phyloP scores from a whole-genome alignment of 2,797 vertebrate species.

The Melanotaenia boesemani region DNA sequence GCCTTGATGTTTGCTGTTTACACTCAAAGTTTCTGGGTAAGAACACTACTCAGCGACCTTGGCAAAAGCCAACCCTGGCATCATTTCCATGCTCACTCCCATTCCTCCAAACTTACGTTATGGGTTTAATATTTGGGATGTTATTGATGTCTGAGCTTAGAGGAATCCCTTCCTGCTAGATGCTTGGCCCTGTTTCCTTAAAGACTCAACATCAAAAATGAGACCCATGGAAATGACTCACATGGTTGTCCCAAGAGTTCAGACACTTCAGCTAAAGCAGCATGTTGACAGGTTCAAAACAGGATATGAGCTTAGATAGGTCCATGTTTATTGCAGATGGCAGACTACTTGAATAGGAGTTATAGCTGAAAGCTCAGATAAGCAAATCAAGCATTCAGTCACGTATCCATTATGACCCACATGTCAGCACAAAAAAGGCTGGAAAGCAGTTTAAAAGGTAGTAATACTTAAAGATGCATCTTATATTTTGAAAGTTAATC shows the following conservation, averaged over 20 bases:
- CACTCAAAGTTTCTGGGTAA: constrained; percentile 63
- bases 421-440: constrained; percentile 10
- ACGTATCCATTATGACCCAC: constrained; percentile 53
- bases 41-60: constrained; percentile 76
- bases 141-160: constrained; percentile 83
- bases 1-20: constrained; percentile 81
- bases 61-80: constrained; percentile 73
- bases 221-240: constrained; percentile 85
- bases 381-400: constrained; percentile 58
- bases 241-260: constrained; percentile 68
- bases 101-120: constrained; percentile 59
- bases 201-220: constrained; percentile 85
- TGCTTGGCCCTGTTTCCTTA: constrained; percentile 80
- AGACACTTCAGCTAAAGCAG: constrained; percentile 73
- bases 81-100: constrained; percentile 75
- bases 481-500: not conserved
- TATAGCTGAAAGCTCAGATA: constrained; percentile 67
- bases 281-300: constrained; percentile 85
- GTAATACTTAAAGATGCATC: not conserved
- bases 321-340: constrained; percentile 79
- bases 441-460: constrained; percentile 1
- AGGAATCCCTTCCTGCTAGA: constrained; percentile 87
- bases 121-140: constrained; percentile 74
- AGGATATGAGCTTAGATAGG: constrained; percentile 79
- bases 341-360: constrained; percentile 69